Evolutionary conservation across 2,888 invertebrate genomes (phyloP).

Genomic region (Ophion ellenae): DNA sequence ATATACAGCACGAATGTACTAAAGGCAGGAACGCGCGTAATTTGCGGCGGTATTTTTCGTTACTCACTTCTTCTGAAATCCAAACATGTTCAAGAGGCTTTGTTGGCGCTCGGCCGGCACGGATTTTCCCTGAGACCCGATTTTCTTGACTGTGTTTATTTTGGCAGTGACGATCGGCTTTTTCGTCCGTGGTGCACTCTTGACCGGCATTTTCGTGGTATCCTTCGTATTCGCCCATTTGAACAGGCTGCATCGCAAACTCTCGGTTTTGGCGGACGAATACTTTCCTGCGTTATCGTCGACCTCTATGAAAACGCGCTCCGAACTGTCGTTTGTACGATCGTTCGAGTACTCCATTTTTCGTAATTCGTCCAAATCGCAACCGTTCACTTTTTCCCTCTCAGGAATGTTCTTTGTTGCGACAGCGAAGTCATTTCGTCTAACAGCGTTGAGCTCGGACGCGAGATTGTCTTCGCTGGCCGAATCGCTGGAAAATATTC

Average conservation of each 20-base stretch:
- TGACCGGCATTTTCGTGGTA: conserved; percentile 20
- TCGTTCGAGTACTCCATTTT: conserved; percentile 25
- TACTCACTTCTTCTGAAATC: conserved; percentile 87
- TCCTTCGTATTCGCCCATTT: conserved; percentile 69
- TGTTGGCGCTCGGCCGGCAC: conserved; percentile 84
- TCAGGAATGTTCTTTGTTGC: neutral
- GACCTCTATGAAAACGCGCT: conserved; percentile 8
- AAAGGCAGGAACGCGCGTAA: neutral
- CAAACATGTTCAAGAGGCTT: conserved; percentile 88
- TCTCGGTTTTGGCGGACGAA: conserved; percentile 15
- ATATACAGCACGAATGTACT: no score
- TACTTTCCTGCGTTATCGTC: conserved; percentile 50
- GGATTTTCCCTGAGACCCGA: conserved; percentile 76
- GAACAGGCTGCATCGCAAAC: conserved; percentile 60
- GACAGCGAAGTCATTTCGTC: neutral
- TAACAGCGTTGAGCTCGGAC: neutral
- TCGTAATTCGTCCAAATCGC: conserved; percentile 36
- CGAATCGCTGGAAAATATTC: conserved; percentile 44
- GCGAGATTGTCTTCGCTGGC: conserved; percentile 18
- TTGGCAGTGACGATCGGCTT: conserved; percentile 57
- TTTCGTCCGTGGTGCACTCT: conserved; percentile 3
- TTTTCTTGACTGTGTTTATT: conserved; percentile 35
- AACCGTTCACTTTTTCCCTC: conserved; percentile 25
- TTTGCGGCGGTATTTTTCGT: neutral
- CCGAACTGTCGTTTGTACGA: neutral